Conservation (phyloP, 1,140 invertebrate genomes). For the Cydia strobilella region DNA sequence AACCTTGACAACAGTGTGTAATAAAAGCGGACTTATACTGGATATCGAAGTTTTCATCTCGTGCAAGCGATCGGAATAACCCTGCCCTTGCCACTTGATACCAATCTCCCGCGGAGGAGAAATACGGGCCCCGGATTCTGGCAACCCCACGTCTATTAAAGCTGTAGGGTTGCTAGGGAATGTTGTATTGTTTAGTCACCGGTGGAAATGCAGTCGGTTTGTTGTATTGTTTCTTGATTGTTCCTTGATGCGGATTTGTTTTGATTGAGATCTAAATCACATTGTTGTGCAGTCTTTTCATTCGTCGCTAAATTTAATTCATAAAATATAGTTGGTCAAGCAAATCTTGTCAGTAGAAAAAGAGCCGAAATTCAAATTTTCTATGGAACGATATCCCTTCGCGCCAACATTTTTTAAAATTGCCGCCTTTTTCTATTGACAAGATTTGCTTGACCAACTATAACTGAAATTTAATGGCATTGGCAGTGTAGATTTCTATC, state of each 20-base stretch:
- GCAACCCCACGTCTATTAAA: conserved; percentile 51
- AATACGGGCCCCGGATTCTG: conserved; percentile 56
- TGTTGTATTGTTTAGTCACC: conserved; percentile 14
- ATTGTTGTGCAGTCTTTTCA: background rate
- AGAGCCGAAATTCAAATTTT: too few relatives aligned
- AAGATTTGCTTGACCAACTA: too few relatives aligned
- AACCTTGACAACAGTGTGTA: background rate
- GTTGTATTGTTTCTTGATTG: conserved; percentile 16
- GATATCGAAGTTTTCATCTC: background rate
- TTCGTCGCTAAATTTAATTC: background rate
- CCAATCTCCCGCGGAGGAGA: conserved; percentile 50
- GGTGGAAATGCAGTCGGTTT: conserved; percentile 29
- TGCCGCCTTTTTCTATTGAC: too few relatives aligned
- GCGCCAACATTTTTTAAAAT: too few relatives aligned
- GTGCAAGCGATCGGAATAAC: background rate
- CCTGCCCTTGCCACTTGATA: conserved; percentile 53
- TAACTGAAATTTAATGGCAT: too few relatives aligned
- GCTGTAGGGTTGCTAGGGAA: conserved; percentile 48
- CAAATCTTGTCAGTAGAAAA: too few relatives aligned
- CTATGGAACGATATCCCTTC: too few relatives aligned
- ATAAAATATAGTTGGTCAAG: too few relatives aligned
- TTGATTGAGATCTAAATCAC: conserved; percentile 17
- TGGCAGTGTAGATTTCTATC: too few relatives aligned
- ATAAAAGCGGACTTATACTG: background rate
- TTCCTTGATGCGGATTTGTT: conserved; percentile 21